Base-by-base conservation (phyloP, 2,888 invertebrate species). In the Leucophenga maculata region DNA sequence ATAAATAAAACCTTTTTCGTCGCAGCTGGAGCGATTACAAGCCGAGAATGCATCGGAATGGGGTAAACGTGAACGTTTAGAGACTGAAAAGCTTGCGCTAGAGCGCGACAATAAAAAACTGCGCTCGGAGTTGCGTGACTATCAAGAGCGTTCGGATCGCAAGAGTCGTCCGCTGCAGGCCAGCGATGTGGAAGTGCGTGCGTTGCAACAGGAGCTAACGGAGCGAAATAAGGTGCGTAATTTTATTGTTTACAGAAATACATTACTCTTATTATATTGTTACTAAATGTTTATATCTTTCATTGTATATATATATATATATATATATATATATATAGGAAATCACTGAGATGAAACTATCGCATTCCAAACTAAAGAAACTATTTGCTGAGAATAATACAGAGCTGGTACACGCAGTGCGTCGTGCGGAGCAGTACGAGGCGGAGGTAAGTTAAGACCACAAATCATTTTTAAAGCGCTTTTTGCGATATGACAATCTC, bases 31-130 rank as follows among this genome's bases (percentile, higher is more conserved):
- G 86, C 91, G 93, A 77, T 89, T 97, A 14, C 97, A 97, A 89
- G 93, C 94, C 0, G 97, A 97, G 89, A 97, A 97, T 88, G 97
- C 96, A 0, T 93, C 94, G 0, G 97, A 97, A 86, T 97, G 97
- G 97, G 96, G 95, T 18, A 95, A 96, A 86, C 90, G 97, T 4
- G 97, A 97, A 88, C 90, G 96, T 6, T 87, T 97, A 65, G 97
- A 97, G 89, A 95, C 96, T 0, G 97, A 97, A 82, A 97, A 97
- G 86, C 90, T 95, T 79, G 93, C 93, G 0, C 90, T 97, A 75
- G 94, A 97, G 84, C 90, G 97, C 48, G 97, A 97, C 79, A 97
- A 96, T 85, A 97, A 97, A 85, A 95, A 96, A 85, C 86, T 97
- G 55, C 80, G 90, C 20, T 86, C 90, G 9, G 94, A 95, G 86